Base-by-base conservation (phyloP, 2,888 invertebrate species). In the Eilema griseolum region DNA sequence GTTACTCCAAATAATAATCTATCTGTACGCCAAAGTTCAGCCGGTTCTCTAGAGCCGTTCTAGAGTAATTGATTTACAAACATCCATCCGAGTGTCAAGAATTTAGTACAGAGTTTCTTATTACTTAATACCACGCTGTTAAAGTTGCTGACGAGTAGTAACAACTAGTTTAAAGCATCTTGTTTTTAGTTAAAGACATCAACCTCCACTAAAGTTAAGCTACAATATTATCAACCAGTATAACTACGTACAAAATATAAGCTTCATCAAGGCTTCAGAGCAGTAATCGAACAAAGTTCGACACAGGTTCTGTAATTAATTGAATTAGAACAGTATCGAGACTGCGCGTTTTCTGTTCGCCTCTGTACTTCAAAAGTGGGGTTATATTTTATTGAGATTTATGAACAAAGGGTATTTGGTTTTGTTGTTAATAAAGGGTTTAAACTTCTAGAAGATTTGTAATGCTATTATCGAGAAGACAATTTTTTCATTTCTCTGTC, bases 261-360 rank as follows among this genome's bases (percentile, higher is more conserved):
- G 60, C 31, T 60, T 28, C 23, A 26, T 8, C 0, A 37, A 37
- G 33, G 11, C 12, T 37, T 37, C 33, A 12, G 33, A 1, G 57
- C 11, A 57, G 57, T 57, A 23, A 65, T 23, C 12, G 57, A 61
- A 68, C 61, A 12, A 71, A 66, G 67, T 69, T 67, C 69, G 46
- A 72, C 52, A 75, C 63, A 69, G 66, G 66, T 66, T 63, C 37
- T 59, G 62, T 74, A 78, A 76, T 77, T 77, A 76, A 80, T 77
- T 70, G 70, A 74, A 76, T 78, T 76, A 76, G 61, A 31, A 26
- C 69, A 60, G 78, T 75, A 78, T 76, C 73, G 71, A 67, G 68
- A 52, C 65, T 70, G 62, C 57, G 26, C 63, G 66, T 71, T 65
- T 76, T 72, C 60, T 70, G 66, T 64, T 69, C 61, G 52, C 67